Evolutionary conservation across 2,113 vertebrate genomes (phyloP).

Genomic region (Pangasianodon hypophthalmus): DNA sequence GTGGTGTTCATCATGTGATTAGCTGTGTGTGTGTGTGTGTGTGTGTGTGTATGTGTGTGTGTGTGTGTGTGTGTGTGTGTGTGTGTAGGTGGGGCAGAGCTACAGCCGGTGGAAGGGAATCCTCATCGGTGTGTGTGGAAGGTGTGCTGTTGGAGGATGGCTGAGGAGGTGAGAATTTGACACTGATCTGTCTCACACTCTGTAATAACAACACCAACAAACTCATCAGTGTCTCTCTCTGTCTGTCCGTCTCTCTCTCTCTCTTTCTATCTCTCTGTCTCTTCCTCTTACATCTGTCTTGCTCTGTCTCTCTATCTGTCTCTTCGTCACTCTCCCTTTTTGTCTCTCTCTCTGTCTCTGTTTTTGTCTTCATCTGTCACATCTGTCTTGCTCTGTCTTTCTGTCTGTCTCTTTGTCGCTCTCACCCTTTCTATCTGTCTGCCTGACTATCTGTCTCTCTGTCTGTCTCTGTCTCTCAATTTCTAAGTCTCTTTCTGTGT

Average conservation of each 20-base stretch:
- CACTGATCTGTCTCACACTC: neutral
- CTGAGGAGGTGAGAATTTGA: slow-evolving; percentile 83
- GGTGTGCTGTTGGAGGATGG: slow-evolving; percentile 94
- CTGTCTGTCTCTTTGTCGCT: neutral
- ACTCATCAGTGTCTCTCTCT: neutral
- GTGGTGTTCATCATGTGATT: neutral
- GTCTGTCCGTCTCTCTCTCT: neutral
- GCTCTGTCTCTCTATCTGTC: too few relatives aligned
- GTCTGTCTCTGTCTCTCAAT: neutral
- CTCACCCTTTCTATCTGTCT: neutral
- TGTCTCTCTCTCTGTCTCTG: too few relatives aligned
- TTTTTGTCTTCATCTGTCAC: too few relatives aligned
- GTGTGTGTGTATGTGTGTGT: slow-evolving; percentile 4
- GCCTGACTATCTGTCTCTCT: neutral
- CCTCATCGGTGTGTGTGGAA: slow-evolving; percentile 95
- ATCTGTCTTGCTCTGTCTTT: neutral
- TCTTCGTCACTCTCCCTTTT: too few relatives aligned
- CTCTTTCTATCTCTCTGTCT: neutral
- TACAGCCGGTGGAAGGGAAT: slow-evolving; percentile 91
- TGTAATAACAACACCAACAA: neutral
- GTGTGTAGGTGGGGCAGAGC: slow-evolving; percentile 70
- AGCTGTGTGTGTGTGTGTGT: too few relatives aligned
- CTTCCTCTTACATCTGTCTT: too few relatives aligned
- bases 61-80: slow-evolving; percentile 26
- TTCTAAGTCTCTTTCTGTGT: neutral